These are phyloP conservation scores for Bellardia pandia DNA, from an alignment of 2,888 invertebrate species.

Conservation along the genomic window DNA sequence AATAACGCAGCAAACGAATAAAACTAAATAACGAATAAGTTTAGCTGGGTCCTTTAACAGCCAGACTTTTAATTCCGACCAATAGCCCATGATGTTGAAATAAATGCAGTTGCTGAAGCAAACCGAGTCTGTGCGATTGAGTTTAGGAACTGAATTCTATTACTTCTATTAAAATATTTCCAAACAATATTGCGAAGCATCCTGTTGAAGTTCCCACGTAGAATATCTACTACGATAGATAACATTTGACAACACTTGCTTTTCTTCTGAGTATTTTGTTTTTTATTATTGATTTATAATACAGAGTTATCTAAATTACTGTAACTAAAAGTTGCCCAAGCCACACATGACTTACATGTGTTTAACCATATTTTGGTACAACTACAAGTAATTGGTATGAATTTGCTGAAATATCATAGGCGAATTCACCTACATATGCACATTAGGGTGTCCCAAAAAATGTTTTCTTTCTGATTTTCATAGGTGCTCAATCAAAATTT, in stretches of 20 bases:
- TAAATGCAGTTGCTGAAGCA: neutral
- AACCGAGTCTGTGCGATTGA: slow-evolving; percentile 22
- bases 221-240: neutral
- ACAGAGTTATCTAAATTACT: neutral
- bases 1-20: slow-evolving; percentile 85
- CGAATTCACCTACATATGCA: too few species aligned
- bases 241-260: slow-evolving; percentile 38
- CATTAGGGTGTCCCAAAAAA: too few species aligned
- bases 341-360: neutral
- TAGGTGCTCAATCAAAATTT: too few species aligned
- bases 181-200: slow-evolving; percentile 39
- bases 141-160: slow-evolving; percentile 58
- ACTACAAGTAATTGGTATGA: neutral
- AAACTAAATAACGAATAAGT: slow-evolving; percentile 86
- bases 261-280: neutral
- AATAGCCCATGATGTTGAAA: slow-evolving; percentile 78
- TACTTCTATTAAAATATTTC: neutral
- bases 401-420: neutral
- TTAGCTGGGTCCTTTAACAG: slow-evolving; percentile 85
- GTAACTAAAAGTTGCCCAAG: neutral
- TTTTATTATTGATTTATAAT: slow-evolving; percentile 26
- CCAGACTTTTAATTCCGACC: slow-evolving; percentile 81
- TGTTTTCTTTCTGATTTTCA: too few species aligned
- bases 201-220: slow-evolving; percentile 72
- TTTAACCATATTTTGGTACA: neutral